Evolutionary conservation across 2,113 vertebrate species (phyloP).

Genomic region (Poicephalus gulielmi): DNA sequence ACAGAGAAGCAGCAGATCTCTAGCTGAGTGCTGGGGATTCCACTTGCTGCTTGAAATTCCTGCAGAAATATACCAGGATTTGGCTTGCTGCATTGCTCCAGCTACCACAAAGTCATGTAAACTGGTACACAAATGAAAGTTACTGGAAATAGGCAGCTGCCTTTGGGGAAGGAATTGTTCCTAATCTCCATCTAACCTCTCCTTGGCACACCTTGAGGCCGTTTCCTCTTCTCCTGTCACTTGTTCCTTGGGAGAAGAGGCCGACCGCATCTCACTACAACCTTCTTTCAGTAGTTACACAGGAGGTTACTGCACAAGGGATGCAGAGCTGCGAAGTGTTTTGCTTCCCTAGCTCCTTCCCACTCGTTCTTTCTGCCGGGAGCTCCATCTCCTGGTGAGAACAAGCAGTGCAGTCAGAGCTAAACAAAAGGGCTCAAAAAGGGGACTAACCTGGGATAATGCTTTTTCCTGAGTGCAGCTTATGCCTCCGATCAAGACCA

Average conservation of each 20-base stretch:
- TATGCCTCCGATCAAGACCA: constrained; percentile 78
- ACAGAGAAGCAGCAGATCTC: not conserved
- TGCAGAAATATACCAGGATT: not conserved
- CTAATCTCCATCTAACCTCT: not conserved
- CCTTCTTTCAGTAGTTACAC: not conserved
- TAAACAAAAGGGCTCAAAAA: fast-evolving
- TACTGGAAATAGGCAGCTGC: not conserved
- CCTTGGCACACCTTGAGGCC: not conserved
- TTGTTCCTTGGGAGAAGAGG: not conserved
- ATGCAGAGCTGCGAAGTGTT: not conserved
- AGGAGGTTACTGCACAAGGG: not conserved
- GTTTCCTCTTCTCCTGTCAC: not conserved
- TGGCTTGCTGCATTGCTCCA: not conserved
- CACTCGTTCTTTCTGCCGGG: not conserved
- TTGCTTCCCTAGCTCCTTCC: not conserved
- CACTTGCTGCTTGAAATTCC: not conserved
- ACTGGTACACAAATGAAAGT: not conserved
- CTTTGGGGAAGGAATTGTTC: not conserved
- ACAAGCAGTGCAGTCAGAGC: not conserved
- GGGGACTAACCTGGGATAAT: constrained; percentile 72
- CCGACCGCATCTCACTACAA: not conserved
- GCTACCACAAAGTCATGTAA: not conserved
- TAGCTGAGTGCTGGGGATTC: not conserved
- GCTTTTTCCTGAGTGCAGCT: constrained; percentile 71
- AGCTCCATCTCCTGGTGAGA: not conserved